These are phyloP conservation scores for Alectura lathami DNA, from an alignment of 2,113 vertebrate genomes.

Conservation along the genomic window DNA sequence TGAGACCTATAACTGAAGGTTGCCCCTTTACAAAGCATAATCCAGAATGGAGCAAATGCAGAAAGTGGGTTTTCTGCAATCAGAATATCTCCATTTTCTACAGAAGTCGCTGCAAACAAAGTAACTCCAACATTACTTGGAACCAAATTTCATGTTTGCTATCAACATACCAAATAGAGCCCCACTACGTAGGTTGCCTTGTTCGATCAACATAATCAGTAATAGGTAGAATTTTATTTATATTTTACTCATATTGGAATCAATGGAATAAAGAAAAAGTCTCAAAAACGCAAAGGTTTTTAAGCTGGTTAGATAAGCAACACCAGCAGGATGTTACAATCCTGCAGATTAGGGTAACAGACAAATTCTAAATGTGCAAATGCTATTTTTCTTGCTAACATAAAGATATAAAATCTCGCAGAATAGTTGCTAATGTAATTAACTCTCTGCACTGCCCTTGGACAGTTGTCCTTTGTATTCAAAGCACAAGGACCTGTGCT, in stretches of 20 bases:
- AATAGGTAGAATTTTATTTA: background rate
- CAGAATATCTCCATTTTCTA: background rate
- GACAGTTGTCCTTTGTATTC: background rate
- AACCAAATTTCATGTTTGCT: background rate
- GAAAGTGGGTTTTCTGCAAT: accelerated
- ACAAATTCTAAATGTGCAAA: background rate
- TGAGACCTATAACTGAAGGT: background rate
- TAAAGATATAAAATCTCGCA: background rate
- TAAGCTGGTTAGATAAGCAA: background rate
- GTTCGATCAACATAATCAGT: background rate
- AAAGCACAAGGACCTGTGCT: too few species aligned
- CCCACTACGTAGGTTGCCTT: background rate
- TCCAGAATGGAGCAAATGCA: background rate
- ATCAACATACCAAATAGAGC: background rate
- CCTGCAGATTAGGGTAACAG: background rate
- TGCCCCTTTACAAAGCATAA: background rate
- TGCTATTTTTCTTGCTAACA: background rate
- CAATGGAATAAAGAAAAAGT: background rate
- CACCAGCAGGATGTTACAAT: background rate
- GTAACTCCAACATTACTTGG: background rate
- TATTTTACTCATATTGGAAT: background rate
- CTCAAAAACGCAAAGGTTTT: background rate
- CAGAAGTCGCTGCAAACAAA: background rate
- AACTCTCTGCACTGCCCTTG: background rate
- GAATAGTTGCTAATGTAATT: background rate